Evolutionary conservation across 2,888 invertebrate genomes (phyloP).

Genomic region (Hedya salicella): DNA sequence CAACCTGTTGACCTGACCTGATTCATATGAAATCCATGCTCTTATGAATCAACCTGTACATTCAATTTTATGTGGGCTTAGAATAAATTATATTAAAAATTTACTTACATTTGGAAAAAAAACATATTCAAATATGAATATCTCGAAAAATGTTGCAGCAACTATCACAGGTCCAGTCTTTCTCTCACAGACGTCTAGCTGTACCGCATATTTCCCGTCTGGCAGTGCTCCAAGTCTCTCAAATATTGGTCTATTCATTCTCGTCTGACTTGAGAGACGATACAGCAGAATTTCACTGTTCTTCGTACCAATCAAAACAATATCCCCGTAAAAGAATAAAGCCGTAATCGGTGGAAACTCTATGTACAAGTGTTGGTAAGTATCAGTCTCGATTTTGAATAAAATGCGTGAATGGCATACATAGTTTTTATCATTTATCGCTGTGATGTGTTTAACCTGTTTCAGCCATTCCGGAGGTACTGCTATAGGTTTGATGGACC

Average conservation of each 20-base stretch:
- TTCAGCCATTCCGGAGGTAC: conserved; percentile 70
- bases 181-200: conserved; percentile 72
- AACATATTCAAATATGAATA: conserved; percentile 64
- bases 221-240: conserved; percentile 64
- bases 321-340: conserved; percentile 72
- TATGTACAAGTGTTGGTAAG: conserved; percentile 67
- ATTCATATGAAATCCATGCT: no score
- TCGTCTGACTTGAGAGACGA: conserved; percentile 64
- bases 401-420: conserved; percentile 72
- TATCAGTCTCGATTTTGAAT: conserved; percentile 71
- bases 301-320: conserved; percentile 67
- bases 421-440: conserved; percentile 68
- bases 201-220: conserved; percentile 68
- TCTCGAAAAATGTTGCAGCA: conserved; percentile 67
- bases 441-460: conserved; percentile 66
- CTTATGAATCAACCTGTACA: no score
- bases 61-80: no score
- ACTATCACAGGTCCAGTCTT: conserved; percentile 68
- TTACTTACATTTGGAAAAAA: conserved; percentile 72
- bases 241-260: conserved; percentile 61
- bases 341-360: conserved; percentile 74
- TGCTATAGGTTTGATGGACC: conserved; percentile 55
- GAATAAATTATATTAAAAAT: not conserved
- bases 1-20: no score
- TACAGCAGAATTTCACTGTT: conserved; percentile 69